phyloP scores from a whole-genome alignment of 2,797 vertebrate species.

The Pterois miles region DNA sequence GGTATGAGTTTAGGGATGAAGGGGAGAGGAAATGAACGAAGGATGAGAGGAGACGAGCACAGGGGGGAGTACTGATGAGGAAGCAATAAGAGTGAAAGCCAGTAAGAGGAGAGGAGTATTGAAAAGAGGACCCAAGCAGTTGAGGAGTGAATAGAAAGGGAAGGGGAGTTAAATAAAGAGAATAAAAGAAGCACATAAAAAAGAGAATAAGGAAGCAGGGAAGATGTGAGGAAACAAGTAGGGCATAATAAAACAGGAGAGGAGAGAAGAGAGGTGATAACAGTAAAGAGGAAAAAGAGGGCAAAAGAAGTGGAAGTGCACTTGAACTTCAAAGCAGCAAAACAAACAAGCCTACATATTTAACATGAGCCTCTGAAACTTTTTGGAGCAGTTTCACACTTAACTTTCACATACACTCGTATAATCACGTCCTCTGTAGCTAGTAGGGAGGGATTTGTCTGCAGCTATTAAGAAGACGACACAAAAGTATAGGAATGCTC shows the following conservation, averaged over 20 bases:
- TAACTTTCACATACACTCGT: conserved; percentile 32
- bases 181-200: conserved; percentile 3
- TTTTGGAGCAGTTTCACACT: conserved; percentile 41
- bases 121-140: conserved; percentile 16
- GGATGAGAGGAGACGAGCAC: conserved; percentile 21
- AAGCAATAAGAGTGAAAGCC: conserved; percentile 23
- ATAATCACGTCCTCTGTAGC: conserved; percentile 64
- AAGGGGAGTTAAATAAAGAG: neutral
- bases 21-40: conserved; percentile 13
- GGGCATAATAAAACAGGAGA: conserved; percentile 7
- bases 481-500: conserved; percentile 63
- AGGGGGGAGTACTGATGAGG: conserved; percentile 15
- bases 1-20: conserved; percentile 7
- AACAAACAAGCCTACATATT: conserved; percentile 65
- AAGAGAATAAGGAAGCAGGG: conserved; percentile 20
- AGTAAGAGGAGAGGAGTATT: neutral
- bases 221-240: conserved; percentile 25
- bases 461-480: conserved; percentile 65
- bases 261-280: neutral
- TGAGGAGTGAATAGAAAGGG: neutral
- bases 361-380: conserved; percentile 54
- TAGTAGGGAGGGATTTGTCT: conserved; percentile 71
- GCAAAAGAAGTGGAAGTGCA: conserved; percentile 28
- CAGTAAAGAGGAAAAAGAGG: neutral
- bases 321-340: conserved; percentile 64